Base-by-base conservation (phyloP, 2,797 vertebrate species). In the Hydrophis major region DNA sequence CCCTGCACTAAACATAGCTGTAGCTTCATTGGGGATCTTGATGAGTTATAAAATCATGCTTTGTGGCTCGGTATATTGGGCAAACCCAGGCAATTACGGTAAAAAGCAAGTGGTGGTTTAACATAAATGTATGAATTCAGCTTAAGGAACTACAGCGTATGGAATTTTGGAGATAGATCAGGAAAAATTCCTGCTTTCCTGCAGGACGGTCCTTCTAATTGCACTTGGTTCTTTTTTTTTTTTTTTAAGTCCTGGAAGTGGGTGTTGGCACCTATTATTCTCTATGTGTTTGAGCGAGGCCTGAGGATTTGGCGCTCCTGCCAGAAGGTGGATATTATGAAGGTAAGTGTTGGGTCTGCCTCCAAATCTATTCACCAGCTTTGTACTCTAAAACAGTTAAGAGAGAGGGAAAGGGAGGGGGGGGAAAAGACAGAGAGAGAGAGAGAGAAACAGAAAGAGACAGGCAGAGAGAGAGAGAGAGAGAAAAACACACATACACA, bases 241-340 rank as follows among this genome's bases (percentile, higher is more conserved):
- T 37, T 89, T n/a, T 0, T 53, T 1, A 93, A 99, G 99, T 99
- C 99, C 32, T 99, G 99, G 99, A 98, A 97, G 96, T 99, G 98
- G 97, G 98, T 99, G 94, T 97, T 99, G 47, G 98, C 96, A 1
- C 98, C 99, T 0, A 97, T 98, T 95, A 10, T 99, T 92, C 97
- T 99, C 92, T 99, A 99, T 18, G 0, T 98, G 25, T 99, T 98
- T 7, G 99, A 99, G 95, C 97, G 98, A 78, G 53, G 98, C 57
- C 96, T 99, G 28, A 98, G 98, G 56, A 97, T 99, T 94, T 97
- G 98, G 95, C 98, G 98, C 4, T 98, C 98, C 0, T 95, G 92
- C 92, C 98, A 99, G 97, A 96, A 93, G 2, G 98, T 99, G 94
- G 92, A 50, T 2, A 97, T 99, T 96, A 98, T 97, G 93, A 99